Evolutionary conservation across 2,113 vertebrate species (phyloP).

Genomic region (Scomber scombrus): DNA sequence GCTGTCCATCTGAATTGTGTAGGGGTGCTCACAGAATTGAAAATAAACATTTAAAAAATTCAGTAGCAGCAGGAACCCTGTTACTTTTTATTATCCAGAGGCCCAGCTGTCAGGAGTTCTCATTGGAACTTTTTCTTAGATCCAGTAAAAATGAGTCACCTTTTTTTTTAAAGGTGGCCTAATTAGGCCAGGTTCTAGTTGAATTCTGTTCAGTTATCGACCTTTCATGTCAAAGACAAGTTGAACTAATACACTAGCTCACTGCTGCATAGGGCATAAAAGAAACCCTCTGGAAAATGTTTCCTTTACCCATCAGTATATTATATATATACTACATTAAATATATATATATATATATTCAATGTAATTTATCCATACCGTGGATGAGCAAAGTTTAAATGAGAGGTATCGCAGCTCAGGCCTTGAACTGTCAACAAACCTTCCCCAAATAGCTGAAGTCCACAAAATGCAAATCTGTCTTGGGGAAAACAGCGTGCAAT

Average conservation of each 20-base stretch:
- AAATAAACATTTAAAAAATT: no score
- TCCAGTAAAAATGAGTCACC: no score
- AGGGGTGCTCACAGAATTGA: no score
- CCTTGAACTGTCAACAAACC: slow-evolving; percentile 58
- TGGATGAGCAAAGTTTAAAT: slow-evolving; percentile 16
- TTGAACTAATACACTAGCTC: background rate
- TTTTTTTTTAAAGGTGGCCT: no score
- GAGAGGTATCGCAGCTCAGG: background rate
- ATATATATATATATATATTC: background rate
- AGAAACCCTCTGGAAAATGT: background rate
- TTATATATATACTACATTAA: background rate
- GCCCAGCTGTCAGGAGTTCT: no score
- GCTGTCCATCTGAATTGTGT: no score
- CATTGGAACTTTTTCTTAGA: no score
- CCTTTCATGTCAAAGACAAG: background rate
- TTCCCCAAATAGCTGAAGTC: slow-evolving; percentile 42
- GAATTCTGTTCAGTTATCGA: background rate
- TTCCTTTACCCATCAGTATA: background rate
- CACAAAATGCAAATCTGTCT: slow-evolving; percentile 56
- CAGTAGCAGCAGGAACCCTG: no score
- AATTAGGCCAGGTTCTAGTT: background rate
- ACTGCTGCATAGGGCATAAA: no score
- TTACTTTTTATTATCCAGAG: no score
- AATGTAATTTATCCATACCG: slow-evolving; percentile 15
- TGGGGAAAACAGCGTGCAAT: slow-evolving; percentile 18